Conservation (phyloP, 2,113 vertebrate species). For the Ornithorhynchus anatinus region DNA sequence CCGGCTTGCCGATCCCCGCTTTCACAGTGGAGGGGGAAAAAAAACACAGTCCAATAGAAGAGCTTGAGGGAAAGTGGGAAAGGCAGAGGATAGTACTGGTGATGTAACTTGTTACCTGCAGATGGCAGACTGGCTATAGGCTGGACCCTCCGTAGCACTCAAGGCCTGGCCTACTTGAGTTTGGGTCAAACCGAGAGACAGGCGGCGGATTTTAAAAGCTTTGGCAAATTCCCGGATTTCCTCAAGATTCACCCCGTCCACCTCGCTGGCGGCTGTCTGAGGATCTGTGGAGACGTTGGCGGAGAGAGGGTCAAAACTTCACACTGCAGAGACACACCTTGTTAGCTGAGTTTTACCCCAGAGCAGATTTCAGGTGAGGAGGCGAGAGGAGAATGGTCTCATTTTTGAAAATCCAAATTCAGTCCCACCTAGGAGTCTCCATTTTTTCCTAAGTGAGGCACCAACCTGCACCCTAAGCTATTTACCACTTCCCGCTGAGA, state of each 20-base stretch:
- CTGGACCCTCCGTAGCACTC: constrained; percentile 95
- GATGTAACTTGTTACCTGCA: constrained; percentile 89
- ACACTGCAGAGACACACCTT: neutral
- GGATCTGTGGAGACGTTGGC: constrained; percentile 85
- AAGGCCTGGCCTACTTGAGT: constrained; percentile 99
- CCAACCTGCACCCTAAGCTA: neutral
- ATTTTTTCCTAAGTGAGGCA: too few species aligned
- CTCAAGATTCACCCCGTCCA: constrained; percentile 99
- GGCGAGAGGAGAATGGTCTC: neutral
- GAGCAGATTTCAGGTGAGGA: too few species aligned
- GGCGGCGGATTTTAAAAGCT: constrained; percentile 99
- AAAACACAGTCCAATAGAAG: constrained; percentile 18
- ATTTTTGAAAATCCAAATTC: neutral
- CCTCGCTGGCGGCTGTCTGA: constrained; percentile 92
- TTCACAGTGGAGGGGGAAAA: neutral
- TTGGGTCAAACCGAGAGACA: constrained; percentile 98
- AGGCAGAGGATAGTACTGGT: constrained; percentile 46
- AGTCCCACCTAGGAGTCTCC: too few species aligned
- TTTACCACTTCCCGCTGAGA: neutral
- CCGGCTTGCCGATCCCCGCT: constrained; percentile 3
- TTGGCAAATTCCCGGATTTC: constrained; percentile 99
- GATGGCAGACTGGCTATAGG: constrained; percentile 99
- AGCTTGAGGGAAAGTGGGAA: too few species aligned
- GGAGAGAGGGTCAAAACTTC: constrained; percentile 51
- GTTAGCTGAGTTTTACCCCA: neutral